Percentiles rank a stretch among this genome's conserved stretches.
phyloP scores from a whole-genome alignment of 2,113 vertebrate species.

The Gallinago undulata region DNA sequence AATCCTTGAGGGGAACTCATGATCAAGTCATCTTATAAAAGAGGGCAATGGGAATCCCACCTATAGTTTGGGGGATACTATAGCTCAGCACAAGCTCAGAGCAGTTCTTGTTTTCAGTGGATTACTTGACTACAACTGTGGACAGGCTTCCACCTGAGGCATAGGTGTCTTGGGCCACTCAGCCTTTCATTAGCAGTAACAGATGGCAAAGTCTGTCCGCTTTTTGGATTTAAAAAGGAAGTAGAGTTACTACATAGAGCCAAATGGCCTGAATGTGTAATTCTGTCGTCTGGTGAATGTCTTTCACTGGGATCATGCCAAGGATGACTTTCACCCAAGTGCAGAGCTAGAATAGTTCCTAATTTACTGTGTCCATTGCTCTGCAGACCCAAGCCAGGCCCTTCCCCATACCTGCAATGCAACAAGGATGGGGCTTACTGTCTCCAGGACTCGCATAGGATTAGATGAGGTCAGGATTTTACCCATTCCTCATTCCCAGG shows the following conservation, averaged over 20 bases:
- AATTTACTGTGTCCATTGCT: neutral
- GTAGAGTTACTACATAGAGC: neutral
- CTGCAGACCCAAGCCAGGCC: neutral
- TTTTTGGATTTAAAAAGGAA: neutral
- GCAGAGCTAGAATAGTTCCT: neutral
- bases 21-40: neutral
- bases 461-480: neutral
- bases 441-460: neutral
- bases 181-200: neutral
- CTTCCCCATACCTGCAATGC: neutral
- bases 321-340: neutral
- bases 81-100: neutral
- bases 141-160: neutral
- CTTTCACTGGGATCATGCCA: neutral
- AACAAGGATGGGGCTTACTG: fast-evolving
- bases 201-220: neutral
- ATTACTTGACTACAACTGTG: neutral
- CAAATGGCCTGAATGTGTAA: neutral
- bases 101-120: neutral
- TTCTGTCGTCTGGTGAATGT: neutral
- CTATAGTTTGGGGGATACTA: too few relatives aligned
- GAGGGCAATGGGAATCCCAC: fast-evolving
- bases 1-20: neutral
- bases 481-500: neutral
- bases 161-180: neutral